Percentiles rank a stretch among this genome's conserved stretches.
Evolutionary conservation across 2,113 vertebrate genomes (phyloP).

Genomic region (Blennius ocellaris): DNA sequence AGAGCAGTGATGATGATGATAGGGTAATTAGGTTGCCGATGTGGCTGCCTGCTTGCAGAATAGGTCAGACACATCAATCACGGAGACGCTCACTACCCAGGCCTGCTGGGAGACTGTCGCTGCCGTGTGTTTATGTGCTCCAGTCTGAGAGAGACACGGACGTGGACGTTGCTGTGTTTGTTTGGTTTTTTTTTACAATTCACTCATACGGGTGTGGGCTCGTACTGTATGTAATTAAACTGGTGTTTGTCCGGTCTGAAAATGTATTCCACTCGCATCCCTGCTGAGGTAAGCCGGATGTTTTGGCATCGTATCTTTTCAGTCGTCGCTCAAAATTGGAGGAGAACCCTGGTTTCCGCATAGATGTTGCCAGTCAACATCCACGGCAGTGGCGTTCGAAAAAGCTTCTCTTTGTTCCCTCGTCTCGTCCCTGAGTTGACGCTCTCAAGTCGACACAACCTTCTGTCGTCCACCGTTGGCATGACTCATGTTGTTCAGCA

Average conservation of each 20-base stretch:
- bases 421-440: background rate
- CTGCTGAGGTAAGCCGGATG: no score
- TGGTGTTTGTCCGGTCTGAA: slow-evolving; percentile 23
- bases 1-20: slow-evolving; percentile 47
- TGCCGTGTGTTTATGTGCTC: slow-evolving; percentile 19
- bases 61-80: slow-evolving; percentile 71
- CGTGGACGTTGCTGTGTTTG: slow-evolving; percentile 26
- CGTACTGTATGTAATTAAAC: slow-evolving; percentile 35
- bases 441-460: background rate
- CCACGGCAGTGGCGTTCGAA: no score
- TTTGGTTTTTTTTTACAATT: slow-evolving; percentile 47
- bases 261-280: background rate
- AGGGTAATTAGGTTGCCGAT: slow-evolving; percentile 64
- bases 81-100: slow-evolving; percentile 30
- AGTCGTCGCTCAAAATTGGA: background rate
- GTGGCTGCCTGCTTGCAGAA: slow-evolving; percentile 56
- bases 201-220: slow-evolving; percentile 28
- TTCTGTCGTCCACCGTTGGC: slow-evolving; percentile 10
- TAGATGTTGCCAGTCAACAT: no score
- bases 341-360: background rate
- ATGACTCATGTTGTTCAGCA: slow-evolving; percentile 33
- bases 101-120: slow-evolving; percentile 30
- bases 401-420: background rate
- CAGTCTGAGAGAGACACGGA: slow-evolving; percentile 7
- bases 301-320: background rate